Conservation (phyloP, 2,888 invertebrate species). For the Sarcophaga caerulescens region DNA sequence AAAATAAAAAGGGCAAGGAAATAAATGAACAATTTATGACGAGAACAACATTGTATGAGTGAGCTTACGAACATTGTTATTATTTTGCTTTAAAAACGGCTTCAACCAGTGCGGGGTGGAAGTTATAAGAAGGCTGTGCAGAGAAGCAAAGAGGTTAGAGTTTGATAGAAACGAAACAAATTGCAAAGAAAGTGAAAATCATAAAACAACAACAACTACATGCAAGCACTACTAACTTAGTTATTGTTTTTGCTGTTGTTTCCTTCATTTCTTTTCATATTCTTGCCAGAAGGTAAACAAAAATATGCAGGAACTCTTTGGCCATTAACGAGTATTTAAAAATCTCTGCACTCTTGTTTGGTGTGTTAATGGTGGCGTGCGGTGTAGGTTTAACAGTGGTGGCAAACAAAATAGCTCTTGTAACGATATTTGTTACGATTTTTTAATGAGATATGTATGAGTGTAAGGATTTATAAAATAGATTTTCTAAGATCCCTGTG, state of each 20-base stretch:
- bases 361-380: not conserved
- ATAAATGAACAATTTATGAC: slow-evolving; percentile 32
- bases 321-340: not conserved
- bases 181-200: not conserved
- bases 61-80: not conserved
- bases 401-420: not conserved
- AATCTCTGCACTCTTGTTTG: not conserved
- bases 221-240: slow-evolving; percentile 6
- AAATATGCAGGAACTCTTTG: not conserved
- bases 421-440: not conserved
- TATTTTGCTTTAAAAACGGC: not conserved
- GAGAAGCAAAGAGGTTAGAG: not conserved
- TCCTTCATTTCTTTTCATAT: not conserved
- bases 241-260: slow-evolving; percentile 2
- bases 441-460: too few species aligned
- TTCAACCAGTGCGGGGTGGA: too few species aligned
- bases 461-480: too few species aligned
- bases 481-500: too few species aligned
- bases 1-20: not conserved
- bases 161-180: not conserved
- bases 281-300: slow-evolving; percentile 12
- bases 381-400: not conserved
- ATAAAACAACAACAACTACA: slow-evolving; percentile 4
- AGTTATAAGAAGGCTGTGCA: not conserved
- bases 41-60: not conserved